Evolutionary conservation across 1,140 invertebrate species (phyloP), one percentile per base, ranked within the genome.

Genomic region (Drosophila suzukii): DNA sequence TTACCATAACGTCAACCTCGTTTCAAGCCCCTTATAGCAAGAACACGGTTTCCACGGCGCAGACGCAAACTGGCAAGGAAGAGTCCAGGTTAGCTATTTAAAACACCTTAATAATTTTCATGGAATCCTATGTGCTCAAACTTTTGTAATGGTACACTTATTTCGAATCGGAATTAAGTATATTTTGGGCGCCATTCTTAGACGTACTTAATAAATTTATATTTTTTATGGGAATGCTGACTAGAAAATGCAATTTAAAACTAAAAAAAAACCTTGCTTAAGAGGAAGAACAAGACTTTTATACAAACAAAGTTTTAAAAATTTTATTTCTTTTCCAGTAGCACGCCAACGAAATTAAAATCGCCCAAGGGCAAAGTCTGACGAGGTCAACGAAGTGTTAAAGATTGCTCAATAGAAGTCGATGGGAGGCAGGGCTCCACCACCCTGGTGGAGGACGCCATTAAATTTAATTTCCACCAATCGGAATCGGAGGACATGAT

Each of bases 1-100:
- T 97, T 92, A 95, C 94, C 57, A 92, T 93, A 72, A 94, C 88
- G 62, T 93, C 81, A 81, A 93, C 86, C 83, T 92, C 91, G n/a
- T 92, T 92, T 44, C 91, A 92, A 67, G 91, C 91, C 43, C 92
- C 92, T 55, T 91, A 88, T 36, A 90, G 79, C 67, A 92, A 92
- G 57, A 90, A 57, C 61, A 80, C 75, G 27, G 85, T 91, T 51
- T 91, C 85, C 56, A 78, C 90, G 36, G 83, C 85, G 32, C 90
- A 92, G 74, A 92, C 91, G 32, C 91, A 92, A 55, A 91, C 91
- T 34, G 75, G 81, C 58, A 92, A 90, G 57, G 71, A 80, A n/a
- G 84, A 78, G 6, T 39, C 53, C 43, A 66, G 70, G 60, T 67
- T 8, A 15, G 36, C 6, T 6, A 41, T 24, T 5, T 3, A 5